Evolutionary conservation across 2,888 invertebrate genomes (phyloP).

Genomic region (Chrysolina oricalcia): DNA sequence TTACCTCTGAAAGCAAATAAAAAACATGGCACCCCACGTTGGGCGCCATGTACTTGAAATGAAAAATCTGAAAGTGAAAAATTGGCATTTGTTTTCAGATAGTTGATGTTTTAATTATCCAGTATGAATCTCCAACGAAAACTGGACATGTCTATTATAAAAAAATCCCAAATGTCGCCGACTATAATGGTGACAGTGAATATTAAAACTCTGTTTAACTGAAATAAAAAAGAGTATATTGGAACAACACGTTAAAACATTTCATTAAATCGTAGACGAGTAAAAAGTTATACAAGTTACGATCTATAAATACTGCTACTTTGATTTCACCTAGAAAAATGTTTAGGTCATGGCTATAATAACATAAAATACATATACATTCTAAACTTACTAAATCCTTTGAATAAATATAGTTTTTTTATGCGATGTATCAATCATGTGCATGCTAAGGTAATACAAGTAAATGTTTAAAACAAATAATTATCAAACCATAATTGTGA

Average conservation of each 20-base stretch:
- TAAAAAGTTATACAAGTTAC: slow-evolving; percentile 12
- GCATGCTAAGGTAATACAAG: neutral
- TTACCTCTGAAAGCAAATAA: no score
- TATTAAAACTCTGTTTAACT: neutral
- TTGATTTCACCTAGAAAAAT: neutral
- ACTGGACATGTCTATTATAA: no score
- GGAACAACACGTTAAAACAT: neutral
- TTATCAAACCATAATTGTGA: no score
- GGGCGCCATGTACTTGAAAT: no score
- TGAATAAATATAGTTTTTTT: slow-evolving; percentile 11
- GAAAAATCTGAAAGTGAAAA: no score
- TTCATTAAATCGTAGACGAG: no score
- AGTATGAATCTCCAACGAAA: no score
- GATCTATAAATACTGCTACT: slow-evolving; percentile 3
- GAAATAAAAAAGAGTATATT: neutral
- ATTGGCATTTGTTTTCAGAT: no score
- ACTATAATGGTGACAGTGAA: neutral
- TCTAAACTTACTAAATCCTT: neutral
- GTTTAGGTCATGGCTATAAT: neutral
- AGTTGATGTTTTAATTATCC: no score
- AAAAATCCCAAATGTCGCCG: no score
- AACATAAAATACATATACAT: slow-evolving; percentile 7
- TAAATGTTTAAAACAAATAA: no score
- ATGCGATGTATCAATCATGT: neutral
- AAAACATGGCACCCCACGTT: no score